Conservation (phyloP, 2,888 invertebrate genomes). For the Meandrusa payeni region DNA sequence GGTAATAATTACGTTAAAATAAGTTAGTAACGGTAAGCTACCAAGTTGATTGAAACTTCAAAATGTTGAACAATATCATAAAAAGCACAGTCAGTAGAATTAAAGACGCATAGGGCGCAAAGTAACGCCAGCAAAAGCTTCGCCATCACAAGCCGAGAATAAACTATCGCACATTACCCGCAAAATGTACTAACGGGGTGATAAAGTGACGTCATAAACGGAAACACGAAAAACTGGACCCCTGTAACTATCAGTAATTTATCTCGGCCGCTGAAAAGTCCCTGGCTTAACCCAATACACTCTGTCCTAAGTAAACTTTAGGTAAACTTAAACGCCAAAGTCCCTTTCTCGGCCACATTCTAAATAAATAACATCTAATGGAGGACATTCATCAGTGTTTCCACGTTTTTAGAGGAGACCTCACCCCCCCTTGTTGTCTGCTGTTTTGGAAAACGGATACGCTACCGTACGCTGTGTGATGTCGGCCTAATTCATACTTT, state of each 20-base stretch:
- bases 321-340: conserved; percentile 71
- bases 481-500: conserved; percentile 36
- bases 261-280: conserved; percentile 66
- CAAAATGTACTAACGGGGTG: conserved; percentile 41
- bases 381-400: conserved; percentile 80
- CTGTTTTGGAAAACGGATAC: conserved; percentile 59
- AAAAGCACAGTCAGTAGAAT: too few relatives aligned
- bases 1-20: too few relatives aligned
- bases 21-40: too few relatives aligned
- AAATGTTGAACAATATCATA: too few relatives aligned
- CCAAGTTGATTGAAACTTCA: too few relatives aligned
- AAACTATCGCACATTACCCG: conserved; percentile 42
- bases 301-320: conserved; percentile 78
- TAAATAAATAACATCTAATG: conserved; percentile 82
- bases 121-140: conserved; percentile 22
- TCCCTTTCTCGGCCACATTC: conserved; percentile 78
- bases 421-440: conserved; percentile 68
- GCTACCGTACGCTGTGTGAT: conserved; percentile 41
- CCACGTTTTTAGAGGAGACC: conserved; percentile 75
- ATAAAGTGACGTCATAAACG: conserved; percentile 69
- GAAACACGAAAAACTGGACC: conserved; percentile 73
- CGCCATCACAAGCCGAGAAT: conserved; percentile 29
- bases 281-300: conserved; percentile 76
- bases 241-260: conserved; percentile 69
- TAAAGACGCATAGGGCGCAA: too few relatives aligned